Evolutionary conservation across 2,113 vertebrate genomes (phyloP), one percentile per base, ranked within the genome.

Genomic region (Tamias sibiricus): DNA sequence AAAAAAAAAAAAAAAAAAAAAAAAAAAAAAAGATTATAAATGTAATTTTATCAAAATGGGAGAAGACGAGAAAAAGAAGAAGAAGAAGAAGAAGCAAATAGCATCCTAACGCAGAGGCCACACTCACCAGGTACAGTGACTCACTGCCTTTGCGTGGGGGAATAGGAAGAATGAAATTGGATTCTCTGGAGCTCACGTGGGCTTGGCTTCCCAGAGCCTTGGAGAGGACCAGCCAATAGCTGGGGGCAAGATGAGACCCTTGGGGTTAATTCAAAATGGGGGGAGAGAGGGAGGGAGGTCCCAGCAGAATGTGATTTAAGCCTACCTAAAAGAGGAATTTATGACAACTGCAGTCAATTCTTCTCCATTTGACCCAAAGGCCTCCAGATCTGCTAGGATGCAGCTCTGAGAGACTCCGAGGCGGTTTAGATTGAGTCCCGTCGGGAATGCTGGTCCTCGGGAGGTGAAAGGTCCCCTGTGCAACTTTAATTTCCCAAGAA

Each of bases 401-500:
- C 47, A 57, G 71, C 75, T 89, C 83, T 62, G 12, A 94, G 83
- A 91, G 59, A 74, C 83, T 91, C 22, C 10, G 37, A 19, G 26
- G 32, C 54, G 80, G 64, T 90, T 80, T 74, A n/a, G 35, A 84
- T 74, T 69, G 66, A 79, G 49, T 95, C 66, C 52, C 92, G 35
- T 0, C 1, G 68, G 95, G 94, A 81, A 97, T 87, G 54, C 76
- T 32, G 22, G 80, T 49, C 71, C 64, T 26, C 57, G 11, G 37
- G 68, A 97, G 90, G 95, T 72, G 91, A 95, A 97, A 97, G 96
- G 72, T 91, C 95, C 80, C 85, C 69, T 68, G 17, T 62, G 28
- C 76, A 77, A 71, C 64, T 0, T 90, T 37, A 40, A 0, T 97
- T 97, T 98, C 98, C 97, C 97, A 90, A 95, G 97, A 98, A 98